Evolutionary conservation across 1,140 invertebrate species (phyloP), one percentile per base, ranked within the genome.

Genomic region (Rhizoglyphus robini): DNA sequence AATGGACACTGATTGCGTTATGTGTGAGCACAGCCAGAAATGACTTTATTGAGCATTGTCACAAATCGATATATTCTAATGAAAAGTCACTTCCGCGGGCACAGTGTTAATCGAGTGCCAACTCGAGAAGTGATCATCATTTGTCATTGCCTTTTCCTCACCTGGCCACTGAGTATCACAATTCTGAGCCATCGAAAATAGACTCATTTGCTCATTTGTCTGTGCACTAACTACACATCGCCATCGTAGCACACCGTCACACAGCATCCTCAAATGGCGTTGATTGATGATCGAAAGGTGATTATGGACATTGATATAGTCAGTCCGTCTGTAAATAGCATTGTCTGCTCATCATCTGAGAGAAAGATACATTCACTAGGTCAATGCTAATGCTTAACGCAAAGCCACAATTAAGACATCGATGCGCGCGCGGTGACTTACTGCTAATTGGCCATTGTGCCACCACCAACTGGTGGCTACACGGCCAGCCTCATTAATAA

Each of bases 201-300:
- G n/a, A n/a, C n/a, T 54, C 23, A 27, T 54, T 54, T 11, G 8
- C 8, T 32, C 8, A 32, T 54, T 23, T 11, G 36, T 11, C 36
- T 18, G 8, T 41, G 36, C 36, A 41, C 8, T 11, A 18, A 41
- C 36, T 41, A 11, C 8, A 41, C 36, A 41, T 41, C 36, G 36
- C 18, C 51, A 23, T 54, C 51, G 51, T 54, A 11, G 51, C 8
- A 41, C 20, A 8, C 23, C 51, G 31, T 11, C 23, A 8, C 15
- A 54, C 15, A 32, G 31, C 51, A 46, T 46, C 41, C 15, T 15
- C 41, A 46, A 54, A 54, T 54, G 51, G 51, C 51, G 20, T 8
- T 54, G 51, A 54, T 54, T 20, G 51, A 54, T 54, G 51, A 54
- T 54, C 51, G 51, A 27, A 54, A 54, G 51, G 51, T 54, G 51